Evolutionary conservation across 1,140 invertebrate genomes (phyloP), one percentile per base, ranked within the genome.

Genomic region (Drosophila sechellia): DNA sequence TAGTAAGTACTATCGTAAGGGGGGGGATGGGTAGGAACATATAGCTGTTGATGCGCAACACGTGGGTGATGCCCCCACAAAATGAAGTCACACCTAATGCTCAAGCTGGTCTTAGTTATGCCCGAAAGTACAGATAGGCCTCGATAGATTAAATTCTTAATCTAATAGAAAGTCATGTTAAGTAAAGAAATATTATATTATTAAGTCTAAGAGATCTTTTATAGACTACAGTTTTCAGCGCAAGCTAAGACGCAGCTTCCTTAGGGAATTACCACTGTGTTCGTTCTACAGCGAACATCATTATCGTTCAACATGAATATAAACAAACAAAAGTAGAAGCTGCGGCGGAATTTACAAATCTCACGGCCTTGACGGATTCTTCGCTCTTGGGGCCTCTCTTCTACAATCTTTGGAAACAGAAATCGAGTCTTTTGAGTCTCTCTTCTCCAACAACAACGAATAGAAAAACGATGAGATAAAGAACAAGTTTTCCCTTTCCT

Each of bases 301-400:
- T 81, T 81, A 81, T 81, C 78, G 58, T 65, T 66, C 49, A 70
- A 54, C 63, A 60, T 35, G 75, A 75, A 75, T 81, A 54, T 81
- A 83, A 81, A 81, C 74, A 83, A 78, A 72, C 74, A 83, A 78
- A 72, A 43, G 59, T 81, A 53, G 81, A 85, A 77, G 74, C 74
- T 81, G 63, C 13, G 31, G 43, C 52, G 73, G 73, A 73, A 86
- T 81, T 70, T 71, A 31, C 4, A 39, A 68, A 57, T 70, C 78
- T 78, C 74, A 68, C 54, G 83, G 58, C 81, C 83, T 86, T 85
- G 81, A 17, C 17, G 22, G 39, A 40, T 55, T 27, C 58, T 57
- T 54, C 35, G 52, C 31, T 59, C 48, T 56, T 40, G 35, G 12
- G 35, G 12, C n/a, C 37, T 58, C 52, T 57, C 20, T 48, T 50